Percentiles rank a stretch among this genome's conserved stretches.
phyloP scores from a whole-genome alignment of 2,888 invertebrate species.

The Syrista parreyssii region DNA sequence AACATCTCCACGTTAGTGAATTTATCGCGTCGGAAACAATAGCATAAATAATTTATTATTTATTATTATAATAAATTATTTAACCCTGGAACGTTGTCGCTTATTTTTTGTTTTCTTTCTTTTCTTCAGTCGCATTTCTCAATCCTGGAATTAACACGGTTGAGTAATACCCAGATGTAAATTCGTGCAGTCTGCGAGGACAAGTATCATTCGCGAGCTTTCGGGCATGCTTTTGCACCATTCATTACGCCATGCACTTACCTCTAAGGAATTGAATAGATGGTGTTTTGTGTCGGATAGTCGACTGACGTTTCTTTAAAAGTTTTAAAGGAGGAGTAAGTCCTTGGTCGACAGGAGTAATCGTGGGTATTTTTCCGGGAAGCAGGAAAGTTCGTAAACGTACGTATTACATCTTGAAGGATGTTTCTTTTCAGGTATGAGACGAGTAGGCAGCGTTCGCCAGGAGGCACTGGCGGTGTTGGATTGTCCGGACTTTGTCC shows the following conservation, averaged over 20 bases:
- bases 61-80: background rate
- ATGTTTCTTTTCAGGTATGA: constrained; percentile 59
- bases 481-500: constrained; percentile 62
- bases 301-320: background rate
- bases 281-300: background rate
- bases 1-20: background rate
- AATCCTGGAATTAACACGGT: background rate
- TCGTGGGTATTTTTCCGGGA: background rate
- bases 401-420: background rate
- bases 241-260: background rate
- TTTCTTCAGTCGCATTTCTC: background rate
- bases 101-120: background rate
- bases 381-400: background rate
- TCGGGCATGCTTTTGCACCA: background rate
- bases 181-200: background rate
- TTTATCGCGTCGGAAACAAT: background rate
- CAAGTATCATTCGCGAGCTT: background rate
- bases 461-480: constrained; percentile 58
- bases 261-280: background rate
- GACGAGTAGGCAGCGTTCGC: constrained; percentile 62
- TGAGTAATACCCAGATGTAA: background rate
- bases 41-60: too few relatives aligned
- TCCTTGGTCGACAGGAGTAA: background rate
- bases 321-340: background rate
- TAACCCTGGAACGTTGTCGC: background rate